Evolutionary conservation across 2,797 vertebrate species (phyloP).

Genomic region (Falco naumanni): DNA sequence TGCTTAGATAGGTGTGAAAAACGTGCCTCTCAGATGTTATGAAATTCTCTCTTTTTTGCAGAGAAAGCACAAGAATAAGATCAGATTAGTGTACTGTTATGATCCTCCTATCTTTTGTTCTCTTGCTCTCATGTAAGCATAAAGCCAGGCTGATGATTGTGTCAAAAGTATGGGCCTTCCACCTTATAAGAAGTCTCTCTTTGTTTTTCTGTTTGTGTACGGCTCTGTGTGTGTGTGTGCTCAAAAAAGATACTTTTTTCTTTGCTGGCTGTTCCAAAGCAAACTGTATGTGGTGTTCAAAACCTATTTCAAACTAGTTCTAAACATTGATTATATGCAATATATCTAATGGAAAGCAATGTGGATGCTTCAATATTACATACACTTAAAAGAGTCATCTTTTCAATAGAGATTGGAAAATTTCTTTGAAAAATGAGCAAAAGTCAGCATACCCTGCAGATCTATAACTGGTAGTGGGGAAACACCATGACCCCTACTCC

Average conservation of each 20-base stretch:
- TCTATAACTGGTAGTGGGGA: neutral
- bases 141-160: constrained; percentile 11
- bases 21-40: neutral
- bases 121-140: neutral
- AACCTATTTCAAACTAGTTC: neutral
- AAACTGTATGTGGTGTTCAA: neutral
- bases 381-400: neutral
- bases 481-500: accelerated
- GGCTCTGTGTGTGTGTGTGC: neutral
- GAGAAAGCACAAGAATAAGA: constrained; percentile 11
- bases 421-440: neutral
- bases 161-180: neutral
- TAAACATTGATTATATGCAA: neutral
- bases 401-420: neutral
- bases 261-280: neutral
- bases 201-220: neutral
- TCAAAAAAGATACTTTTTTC: neutral
- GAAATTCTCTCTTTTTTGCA: neutral
- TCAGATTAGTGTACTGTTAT: constrained; percentile 36
- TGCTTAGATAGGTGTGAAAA: neutral
- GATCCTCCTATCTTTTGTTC: constrained; percentile 20
- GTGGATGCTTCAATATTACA: neutral
- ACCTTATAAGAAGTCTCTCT: neutral
- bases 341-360: neutral
- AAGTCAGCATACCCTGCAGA: neutral